Evolutionary conservation across 2,888 invertebrate species (phyloP), one percentile per base, ranked within the genome.

Genomic region (Eumacrocentrus americanus): DNA sequence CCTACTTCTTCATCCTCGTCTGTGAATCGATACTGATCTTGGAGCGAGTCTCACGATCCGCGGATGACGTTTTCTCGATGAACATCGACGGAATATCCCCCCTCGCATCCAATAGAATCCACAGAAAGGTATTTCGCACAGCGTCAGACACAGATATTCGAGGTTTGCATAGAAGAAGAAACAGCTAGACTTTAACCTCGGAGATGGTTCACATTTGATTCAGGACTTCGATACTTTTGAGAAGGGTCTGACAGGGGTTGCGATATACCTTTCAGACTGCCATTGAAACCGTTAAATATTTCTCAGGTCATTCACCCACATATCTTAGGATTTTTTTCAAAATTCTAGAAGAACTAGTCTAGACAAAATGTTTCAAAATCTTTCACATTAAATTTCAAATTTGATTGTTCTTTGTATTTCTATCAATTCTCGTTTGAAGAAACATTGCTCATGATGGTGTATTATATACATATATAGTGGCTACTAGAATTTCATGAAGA

Each of bases 1-100:
- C 51, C 57, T 58, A 53, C 57, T 44, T 35, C 46, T 40, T 25
- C n/a, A 58, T 46, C 63, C 35, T 50, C 42, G 20, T 34, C 22
- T 47, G n/a, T 12, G 5, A 35, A 55, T 55, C 37, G 23, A 55
- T 47, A 34, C 2, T 12, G 0, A 11, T 38, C 23, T 23, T 29
- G 3, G 9, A 29, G 18, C 34, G 6, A 38, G 14, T 38, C 29
- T 29, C 29, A 29, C 29, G 29, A 29, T 29, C 29, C 9, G 29
- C 29, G 5, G 29, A 29, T 29, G 29, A 29, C 29, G 29, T 29
- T 29, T 29, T 29, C 29, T 6, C 29, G 29, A 29, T 29, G 29
- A 29, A 9, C 9, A 29, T 29, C 9, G 9, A 6, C 9, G 29
- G 5, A 29, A 29, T 29, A 29, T 29, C 4, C 29, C 9, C 9